Evolutionary conservation across 2,113 vertebrate genomes (phyloP), one percentile per base, ranked within the genome.

Genomic region (Myiozetetes cayanensis): DNA sequence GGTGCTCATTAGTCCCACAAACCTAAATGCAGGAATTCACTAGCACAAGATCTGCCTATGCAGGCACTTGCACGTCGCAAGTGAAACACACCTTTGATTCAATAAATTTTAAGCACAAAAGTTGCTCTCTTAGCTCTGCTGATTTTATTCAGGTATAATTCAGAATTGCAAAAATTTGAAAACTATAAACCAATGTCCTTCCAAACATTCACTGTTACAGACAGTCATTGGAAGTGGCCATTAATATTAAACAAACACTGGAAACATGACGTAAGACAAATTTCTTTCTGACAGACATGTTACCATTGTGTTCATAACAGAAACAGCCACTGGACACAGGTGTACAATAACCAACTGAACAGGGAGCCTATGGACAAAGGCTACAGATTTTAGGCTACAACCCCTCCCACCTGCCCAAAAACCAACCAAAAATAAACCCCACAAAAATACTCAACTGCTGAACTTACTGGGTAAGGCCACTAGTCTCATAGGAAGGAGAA

Each of bases 401-500:
- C 44, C 65, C 92, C 73, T 78, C 89, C 89, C 72, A 89, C 35
- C 14, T 92, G 74, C 67, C 75, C 83, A 20, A 92, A 49, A 53
- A 53, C 10, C 75, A 89, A 46, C 7, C 22, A 68, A 37, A 4
- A 5, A 62, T 31, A 35, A n/a, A 24, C 23, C 70, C 61, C 50
- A 62, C 67, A 81, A 71, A 71, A 94, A 77, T 8, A 84, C 55
- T 71, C 21, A 84, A 53, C 82, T 89, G 76, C 93, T 94, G 61
- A 93, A 97, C 96, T 97, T 97, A 97, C 96, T 92, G 61, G 65
- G 95, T 96, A 90, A 95, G 14, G 94, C 86, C 95, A 89, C 94
- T 92, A 96, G 95, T 74, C 86, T 91, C 96, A 95, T 52, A 95
- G 70, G 95, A 94, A 95, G 95, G 77, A 96, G 93, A 19, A 74